These are phyloP conservation scores for Strix uralensis DNA, from an alignment of 2,113 vertebrate genomes.

Conservation along the genomic window DNA sequence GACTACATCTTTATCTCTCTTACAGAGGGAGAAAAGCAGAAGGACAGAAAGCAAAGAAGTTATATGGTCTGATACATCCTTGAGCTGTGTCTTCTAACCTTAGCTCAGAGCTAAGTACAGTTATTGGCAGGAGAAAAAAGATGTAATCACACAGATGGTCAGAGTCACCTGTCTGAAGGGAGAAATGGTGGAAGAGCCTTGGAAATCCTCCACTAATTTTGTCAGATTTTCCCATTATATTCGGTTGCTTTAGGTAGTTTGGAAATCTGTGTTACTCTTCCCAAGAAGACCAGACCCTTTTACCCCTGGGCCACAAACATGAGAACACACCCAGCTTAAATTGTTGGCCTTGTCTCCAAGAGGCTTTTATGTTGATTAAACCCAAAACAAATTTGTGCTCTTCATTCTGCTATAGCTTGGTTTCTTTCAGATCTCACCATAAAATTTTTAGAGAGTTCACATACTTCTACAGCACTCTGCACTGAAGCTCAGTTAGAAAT, in stretches of 20 bases:
- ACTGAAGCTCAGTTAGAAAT: background rate
- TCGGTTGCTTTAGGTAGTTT: background rate
- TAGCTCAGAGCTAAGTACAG: background rate
- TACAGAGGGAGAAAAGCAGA: background rate
- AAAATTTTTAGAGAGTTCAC: background rate
- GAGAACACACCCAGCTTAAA: background rate
- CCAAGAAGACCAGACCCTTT: background rate
- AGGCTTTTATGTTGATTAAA: background rate
- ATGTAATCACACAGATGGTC: background rate
- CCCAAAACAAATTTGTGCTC: background rate
- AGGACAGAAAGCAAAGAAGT: background rate
- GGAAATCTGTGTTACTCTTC: background rate
- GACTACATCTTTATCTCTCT: background rate
- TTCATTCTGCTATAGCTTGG: background rate
- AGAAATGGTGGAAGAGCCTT: background rate
- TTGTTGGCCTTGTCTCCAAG: background rate
- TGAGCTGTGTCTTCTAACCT: background rate
- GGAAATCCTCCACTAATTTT: background rate
- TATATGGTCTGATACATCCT: background rate
- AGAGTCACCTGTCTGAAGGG: background rate
- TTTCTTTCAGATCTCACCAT: background rate
- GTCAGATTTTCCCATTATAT: background rate
- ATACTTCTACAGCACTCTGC: background rate
- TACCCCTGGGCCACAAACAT: background rate
- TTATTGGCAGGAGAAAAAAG: background rate